phyloP scores from a whole-genome alignment of 1,140 invertebrate species.

The Diachasmimorpha longicaudata region DNA sequence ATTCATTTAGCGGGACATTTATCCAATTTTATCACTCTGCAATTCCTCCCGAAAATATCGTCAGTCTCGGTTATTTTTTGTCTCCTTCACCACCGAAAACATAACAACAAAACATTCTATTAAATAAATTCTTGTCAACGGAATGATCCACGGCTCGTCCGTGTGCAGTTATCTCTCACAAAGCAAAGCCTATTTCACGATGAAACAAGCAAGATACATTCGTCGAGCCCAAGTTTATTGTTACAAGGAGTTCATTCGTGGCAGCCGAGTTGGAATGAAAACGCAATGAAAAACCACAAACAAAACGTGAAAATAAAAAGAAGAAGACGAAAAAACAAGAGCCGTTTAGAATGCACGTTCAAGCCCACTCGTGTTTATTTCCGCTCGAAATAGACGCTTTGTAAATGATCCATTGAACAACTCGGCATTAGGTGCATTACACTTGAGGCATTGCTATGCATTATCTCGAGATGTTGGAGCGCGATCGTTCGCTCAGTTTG shows the following conservation, averaged over 20 bases:
- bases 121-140: conserved; percentile 23
- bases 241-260: conserved; percentile 42
- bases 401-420: conserved; percentile 29
- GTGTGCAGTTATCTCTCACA: background rate
- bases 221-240: conserved; percentile 37
- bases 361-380: conserved; percentile 34
- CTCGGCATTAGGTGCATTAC: background rate
- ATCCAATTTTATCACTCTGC: background rate
- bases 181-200: conserved; percentile 13
- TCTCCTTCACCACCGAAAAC: background rate
- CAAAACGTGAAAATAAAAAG: background rate
- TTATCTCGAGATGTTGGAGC: background rate
- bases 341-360: conserved; percentile 4
- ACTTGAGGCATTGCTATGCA: background rate
- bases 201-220: conserved; percentile 26
- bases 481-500: background rate
- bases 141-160: conserved; percentile 21
- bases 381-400: conserved; percentile 42
- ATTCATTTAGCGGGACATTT: background rate
- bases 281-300: conserved; percentile 5
- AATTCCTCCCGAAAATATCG: background rate
- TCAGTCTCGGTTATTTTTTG: background rate
- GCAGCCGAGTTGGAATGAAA: conserved; percentile 11
- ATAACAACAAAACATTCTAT: background rate
- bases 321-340: conserved; percentile 8